Percentiles rank a stretch among this genome's conserved stretches.
These are phyloP conservation scores for Corythucha ciliata DNA, from an alignment of 2,888 invertebrate genomes.

Conservation along the genomic window DNA sequence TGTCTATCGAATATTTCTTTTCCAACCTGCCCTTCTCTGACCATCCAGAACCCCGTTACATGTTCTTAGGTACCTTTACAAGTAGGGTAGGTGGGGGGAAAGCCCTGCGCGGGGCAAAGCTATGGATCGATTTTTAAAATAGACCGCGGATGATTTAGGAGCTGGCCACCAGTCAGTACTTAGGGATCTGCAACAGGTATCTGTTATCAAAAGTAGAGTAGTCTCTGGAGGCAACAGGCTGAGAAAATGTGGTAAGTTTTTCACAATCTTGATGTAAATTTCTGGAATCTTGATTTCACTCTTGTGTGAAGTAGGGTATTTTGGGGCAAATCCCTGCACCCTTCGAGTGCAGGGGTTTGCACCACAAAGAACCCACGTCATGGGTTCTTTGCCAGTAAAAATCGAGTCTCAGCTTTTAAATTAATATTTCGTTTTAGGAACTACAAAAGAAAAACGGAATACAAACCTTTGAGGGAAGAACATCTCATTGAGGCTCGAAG, in stretches of 20 bases:
- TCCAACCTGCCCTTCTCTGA: no score
- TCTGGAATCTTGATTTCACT: constrained; percentile 6
- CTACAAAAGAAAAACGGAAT: not conserved
- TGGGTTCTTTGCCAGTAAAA: not conserved
- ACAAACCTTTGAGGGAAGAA: constrained; percentile 1
- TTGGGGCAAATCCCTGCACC: constrained; percentile 9
- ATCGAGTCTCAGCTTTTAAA: not conserved
- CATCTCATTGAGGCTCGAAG: not conserved
- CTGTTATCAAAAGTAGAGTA: not conserved
- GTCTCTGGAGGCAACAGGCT: not conserved
- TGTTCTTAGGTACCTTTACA: no score
- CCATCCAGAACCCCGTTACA: no score
- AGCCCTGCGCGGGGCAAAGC: constrained; percentile 13
- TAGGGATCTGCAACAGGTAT: not conserved
- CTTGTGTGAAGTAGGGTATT: constrained; percentile 1
- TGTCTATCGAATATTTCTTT: no score
- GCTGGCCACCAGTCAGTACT: constrained; percentile 11
- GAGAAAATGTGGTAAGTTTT: constrained; percentile 18
- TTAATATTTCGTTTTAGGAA: constrained; percentile 3
- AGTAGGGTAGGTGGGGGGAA: constrained; percentile 15
- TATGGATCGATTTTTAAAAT: constrained; percentile 8
- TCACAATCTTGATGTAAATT: constrained; percentile 12
- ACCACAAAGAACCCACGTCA: not conserved
- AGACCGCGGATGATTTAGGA: constrained; percentile 4
- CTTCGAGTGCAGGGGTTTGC: not conserved